Evolutionary conservation across 2,113 vertebrate genomes (phyloP), one percentile per base, ranked within the genome.

Genomic region (Murina feae): DNA sequence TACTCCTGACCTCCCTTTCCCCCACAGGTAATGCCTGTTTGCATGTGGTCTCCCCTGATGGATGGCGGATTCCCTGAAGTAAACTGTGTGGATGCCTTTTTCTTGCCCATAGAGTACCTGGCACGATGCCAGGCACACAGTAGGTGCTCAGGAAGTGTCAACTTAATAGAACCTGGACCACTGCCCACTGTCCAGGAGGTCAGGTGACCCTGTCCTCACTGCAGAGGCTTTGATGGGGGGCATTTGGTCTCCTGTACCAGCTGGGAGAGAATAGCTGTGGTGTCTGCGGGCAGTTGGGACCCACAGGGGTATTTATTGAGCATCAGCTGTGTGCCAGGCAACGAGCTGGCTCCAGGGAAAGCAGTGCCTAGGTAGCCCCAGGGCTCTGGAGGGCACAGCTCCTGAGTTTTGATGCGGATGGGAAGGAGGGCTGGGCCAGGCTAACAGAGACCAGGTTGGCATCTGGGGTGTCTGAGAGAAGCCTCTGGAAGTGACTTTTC

Each of bases 171-270:
- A 53, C 35, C 2, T 11, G 55, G 66, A 30, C 30, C 42, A 25
- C 47, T 1, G 37, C 14, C 4, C 25, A 3, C 5, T 0, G 25
- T 37, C 58, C 1, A 4, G 47, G 65, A 3, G 13, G 25, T 68
- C n/a, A 28, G 47, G 6, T 9, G 9, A 47, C 49, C 32, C 39
- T 0, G 49, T 58, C 44, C 25, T 47, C 12, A 0, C 35, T 12
- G 35, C 13, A 0, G n/a, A 17, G 9, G n/a, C 30, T 23, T 23
- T 17, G 49, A 23, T 5, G 21, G 8, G 23, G 69, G 55, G 35
- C 6, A 8, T 14, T 23, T 14, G 51, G 42, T 51, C 51, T 39
- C 9, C 20, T 32, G 60, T 18, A n/a, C 74, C 12, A n/a, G 28
- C n/a, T 12, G 10, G 7, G n/a, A 47, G 42, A 37, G 60, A 51